phyloP scores from a whole-genome alignment of 2,113 vertebrate species.

The Speoplatyrhinus poulsoni region DNA sequence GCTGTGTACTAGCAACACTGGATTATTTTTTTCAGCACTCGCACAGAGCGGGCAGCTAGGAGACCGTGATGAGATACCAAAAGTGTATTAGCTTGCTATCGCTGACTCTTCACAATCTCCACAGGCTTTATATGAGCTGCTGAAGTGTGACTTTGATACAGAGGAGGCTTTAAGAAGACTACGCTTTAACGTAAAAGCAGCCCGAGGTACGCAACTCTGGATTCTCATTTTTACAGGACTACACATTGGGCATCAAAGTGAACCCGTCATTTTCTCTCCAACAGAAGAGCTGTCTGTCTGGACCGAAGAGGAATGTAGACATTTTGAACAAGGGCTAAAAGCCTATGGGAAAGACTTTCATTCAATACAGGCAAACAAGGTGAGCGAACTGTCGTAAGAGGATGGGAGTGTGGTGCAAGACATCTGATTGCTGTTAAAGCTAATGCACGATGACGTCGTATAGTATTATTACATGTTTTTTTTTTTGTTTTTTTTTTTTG shows the following conservation, averaged over 20 bases:
- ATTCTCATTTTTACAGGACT: not conserved
- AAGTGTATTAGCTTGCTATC: too few species aligned
- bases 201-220: conserved; percentile 82
- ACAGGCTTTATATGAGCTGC: conserved; percentile 94
- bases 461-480: conserved; percentile 5
- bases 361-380: conserved; percentile 96
- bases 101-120: conserved; percentile 22
- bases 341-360: conserved; percentile 96
- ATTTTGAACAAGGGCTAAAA: conserved; percentile 95
- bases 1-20: too few species aligned
- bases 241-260: not conserved
- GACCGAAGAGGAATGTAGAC: conserved; percentile 95
- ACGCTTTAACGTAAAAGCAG: conserved; percentile 92
- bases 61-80: too few species aligned
- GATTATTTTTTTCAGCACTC: too few species aligned
- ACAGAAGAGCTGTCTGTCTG: conserved; percentile 93
- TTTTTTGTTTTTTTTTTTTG: conserved; percentile 20
- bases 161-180: conserved; percentile 93
- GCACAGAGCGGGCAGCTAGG: too few species aligned
- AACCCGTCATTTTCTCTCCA: conserved; percentile 26
- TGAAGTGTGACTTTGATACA: conserved; percentile 94
- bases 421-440: too few species aligned
- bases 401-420: too few species aligned
- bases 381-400: conserved; percentile 54
- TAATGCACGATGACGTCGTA: too few species aligned